Evolutionary conservation across 2,888 invertebrate genomes (phyloP).

Genomic region (Gisinianus flammeolus): DNA sequence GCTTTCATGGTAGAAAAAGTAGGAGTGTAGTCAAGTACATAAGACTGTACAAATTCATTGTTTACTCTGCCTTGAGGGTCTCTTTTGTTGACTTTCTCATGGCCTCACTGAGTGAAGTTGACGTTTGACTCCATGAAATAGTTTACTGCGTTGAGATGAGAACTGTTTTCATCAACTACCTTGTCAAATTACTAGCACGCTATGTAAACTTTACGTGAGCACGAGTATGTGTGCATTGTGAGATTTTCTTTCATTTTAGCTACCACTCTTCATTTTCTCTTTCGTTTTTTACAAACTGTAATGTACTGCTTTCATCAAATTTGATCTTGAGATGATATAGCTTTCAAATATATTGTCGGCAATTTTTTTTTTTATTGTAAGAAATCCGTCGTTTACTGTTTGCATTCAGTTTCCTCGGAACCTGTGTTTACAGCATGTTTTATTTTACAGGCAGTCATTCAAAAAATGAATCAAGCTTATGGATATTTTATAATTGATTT

Average conservation of each 20-base stretch:
- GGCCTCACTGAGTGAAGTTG: background rate
- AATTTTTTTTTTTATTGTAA: background rate
- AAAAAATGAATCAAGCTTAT: background rate
- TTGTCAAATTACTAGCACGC: conserved; percentile 8
- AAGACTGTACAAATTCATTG: conserved; percentile 12
- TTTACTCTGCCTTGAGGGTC: conserved; percentile 25
- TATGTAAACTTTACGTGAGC: background rate
- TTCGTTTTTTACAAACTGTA: background rate
- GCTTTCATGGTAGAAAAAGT: background rate
- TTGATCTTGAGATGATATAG: background rate
- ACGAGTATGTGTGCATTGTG: background rate
- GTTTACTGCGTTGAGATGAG: background rate
- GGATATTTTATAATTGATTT: background rate
- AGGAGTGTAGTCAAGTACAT: background rate
- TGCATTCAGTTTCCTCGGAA: background rate
- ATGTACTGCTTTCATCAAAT: background rate
- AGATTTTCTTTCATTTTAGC: background rate
- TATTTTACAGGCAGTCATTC: no score
- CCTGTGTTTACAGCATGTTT: background rate
- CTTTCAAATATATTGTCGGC: background rate
- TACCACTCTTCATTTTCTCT: background rate
- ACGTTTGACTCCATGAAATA: conserved; percentile 2
- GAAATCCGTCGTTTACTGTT: background rate
- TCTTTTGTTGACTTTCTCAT: conserved; percentile 33
- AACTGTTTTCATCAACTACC: conserved; percentile 12